Evolutionary conservation across 37 sponge, comb jelly and placozoan species (phyloP).

Genomic region (Sycon ciliatum): DNA sequence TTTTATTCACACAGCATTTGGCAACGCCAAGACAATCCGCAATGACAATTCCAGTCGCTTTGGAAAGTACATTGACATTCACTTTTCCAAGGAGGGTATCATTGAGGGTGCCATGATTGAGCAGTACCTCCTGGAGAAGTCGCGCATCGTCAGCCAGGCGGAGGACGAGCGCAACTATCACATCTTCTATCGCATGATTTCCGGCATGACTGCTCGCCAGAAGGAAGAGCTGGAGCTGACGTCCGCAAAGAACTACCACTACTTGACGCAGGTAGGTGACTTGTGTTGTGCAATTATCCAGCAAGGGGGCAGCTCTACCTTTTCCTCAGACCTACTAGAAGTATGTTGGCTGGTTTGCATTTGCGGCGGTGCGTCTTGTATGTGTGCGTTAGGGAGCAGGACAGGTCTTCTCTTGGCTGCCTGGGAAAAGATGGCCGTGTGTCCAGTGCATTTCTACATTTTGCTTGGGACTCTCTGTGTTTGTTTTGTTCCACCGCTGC

Average conservation of each 20-base stretch:
- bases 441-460: too few species aligned
- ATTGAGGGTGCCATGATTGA: constrained; percentile 84
- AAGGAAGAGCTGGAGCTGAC: constrained; percentile 44
- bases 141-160: constrained; percentile 71
- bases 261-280: constrained; percentile 59
- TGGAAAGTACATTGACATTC: constrained; percentile 91
- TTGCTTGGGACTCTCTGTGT: too few species aligned
- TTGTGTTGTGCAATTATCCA: too few species aligned
- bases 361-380: not conserved
- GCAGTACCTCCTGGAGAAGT: constrained; percentile 93
- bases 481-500: too few species aligned
- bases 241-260: constrained; percentile 41
- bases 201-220: constrained; percentile 46
- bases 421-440: too few species aligned
- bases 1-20: constrained; percentile 59
- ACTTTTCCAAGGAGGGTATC: constrained; percentile 63
- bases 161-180: constrained; percentile 84
- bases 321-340: not conserved
- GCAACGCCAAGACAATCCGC: constrained; percentile 80
- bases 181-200: constrained; percentile 80
- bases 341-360: not conserved
- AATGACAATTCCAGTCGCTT: constrained; percentile 93
- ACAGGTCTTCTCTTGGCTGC: not conserved
- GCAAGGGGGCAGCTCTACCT: too few species aligned
- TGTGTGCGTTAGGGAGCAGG: too few species aligned